Conservation (phyloP, 2,113 vertebrate species). For the Fulica atra region DNA sequence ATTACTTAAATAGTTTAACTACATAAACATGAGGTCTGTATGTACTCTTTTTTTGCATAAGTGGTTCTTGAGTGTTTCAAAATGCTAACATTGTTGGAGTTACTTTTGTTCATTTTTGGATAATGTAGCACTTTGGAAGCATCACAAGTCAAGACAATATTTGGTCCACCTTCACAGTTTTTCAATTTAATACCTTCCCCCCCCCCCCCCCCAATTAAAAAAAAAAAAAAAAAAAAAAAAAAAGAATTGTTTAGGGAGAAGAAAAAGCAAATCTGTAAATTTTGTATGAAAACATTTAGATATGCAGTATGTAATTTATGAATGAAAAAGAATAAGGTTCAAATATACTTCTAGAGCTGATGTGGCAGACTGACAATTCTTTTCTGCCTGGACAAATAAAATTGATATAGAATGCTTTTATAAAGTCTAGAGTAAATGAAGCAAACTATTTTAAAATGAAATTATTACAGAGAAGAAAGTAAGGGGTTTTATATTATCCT, state of each 20-base stretch:
- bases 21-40: not conserved
- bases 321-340: not conserved
- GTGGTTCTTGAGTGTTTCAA: not conserved
- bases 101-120: not conserved
- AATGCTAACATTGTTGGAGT: not conserved
- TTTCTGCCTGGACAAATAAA: not conserved
- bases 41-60: not conserved
- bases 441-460: not conserved
- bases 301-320: not conserved
- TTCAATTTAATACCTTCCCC: not conserved
- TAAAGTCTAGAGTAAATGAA: not conserved
- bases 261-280: not conserved
- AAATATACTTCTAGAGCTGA: not conserved
- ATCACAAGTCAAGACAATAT: not conserved
- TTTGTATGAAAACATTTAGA: not conserved
- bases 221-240: not conserved
- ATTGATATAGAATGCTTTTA: not conserved
- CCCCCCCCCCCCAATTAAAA: too few species aligned
- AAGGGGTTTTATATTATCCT: accelerated
- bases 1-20: not conserved
- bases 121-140: not conserved
- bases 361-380: not conserved
- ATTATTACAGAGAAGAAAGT: not conserved
- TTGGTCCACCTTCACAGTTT: not conserved
- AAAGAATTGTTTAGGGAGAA: not conserved